These are phyloP conservation scores for Matsumurasca onukii DNA, from an alignment of 1,140 invertebrate species.

Conservation along the genomic window DNA sequence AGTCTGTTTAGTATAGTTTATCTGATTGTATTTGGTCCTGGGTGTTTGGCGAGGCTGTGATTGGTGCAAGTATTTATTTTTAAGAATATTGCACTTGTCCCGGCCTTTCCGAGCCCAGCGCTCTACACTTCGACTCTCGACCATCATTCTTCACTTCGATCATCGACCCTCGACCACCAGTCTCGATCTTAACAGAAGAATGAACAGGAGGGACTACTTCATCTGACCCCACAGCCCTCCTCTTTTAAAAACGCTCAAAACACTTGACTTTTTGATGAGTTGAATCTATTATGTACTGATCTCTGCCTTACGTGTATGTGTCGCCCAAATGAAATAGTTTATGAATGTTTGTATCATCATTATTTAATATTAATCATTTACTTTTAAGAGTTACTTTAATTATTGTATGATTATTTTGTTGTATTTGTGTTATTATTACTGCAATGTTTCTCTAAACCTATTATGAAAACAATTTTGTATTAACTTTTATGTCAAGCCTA, in stretches of 20 bases:
- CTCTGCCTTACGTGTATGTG: no score
- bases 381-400: no score
- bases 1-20: no score
- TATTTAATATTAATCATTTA: no score
- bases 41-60: constrained; percentile 5
- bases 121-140: not conserved
- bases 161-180: not conserved
- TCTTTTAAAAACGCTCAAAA: not conserved
- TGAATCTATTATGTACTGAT: not conserved
- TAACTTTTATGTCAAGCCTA: no score
- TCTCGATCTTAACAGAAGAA: not conserved
- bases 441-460: no score
- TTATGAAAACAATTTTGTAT: no score
- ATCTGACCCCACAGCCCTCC: not conserved
- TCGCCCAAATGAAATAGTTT: no score
- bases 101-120: constrained; percentile 4
- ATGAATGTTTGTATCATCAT: no score
- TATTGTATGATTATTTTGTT: no score
- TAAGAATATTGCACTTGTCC: constrained; percentile 13
- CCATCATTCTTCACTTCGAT: not conserved
- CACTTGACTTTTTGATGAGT: not conserved
- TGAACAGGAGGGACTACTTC: not conserved
- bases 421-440: no score
- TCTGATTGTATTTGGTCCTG: no score
- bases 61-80: not conserved